These are phyloP conservation scores for Lamellibrachia luymesi DNA, from an alignment of 1,140 invertebrate species.

Conservation along the genomic window DNA sequence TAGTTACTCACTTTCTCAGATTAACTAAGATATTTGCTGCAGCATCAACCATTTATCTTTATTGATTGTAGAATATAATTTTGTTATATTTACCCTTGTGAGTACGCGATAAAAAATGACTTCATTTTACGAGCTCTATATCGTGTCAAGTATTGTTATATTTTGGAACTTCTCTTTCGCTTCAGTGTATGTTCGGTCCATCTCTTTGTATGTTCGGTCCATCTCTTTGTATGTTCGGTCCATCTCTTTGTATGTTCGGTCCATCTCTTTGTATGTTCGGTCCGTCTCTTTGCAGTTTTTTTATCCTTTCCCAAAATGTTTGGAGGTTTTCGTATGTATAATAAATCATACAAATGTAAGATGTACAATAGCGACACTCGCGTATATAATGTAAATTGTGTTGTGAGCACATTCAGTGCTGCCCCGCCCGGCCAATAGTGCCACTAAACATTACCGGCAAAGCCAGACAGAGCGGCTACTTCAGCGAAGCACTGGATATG, in stretches of 20 bases:
- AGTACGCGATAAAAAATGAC: too few species aligned
- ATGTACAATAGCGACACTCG: not conserved
- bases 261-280: not conserved
- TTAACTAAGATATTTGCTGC: too few species aligned
- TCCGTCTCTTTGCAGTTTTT: not conserved
- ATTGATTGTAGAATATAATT: too few species aligned
- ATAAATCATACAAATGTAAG: not conserved
- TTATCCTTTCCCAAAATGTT: not conserved
- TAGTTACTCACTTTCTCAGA: too few species aligned
- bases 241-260: too few species aligned
- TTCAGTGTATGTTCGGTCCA: too few species aligned
- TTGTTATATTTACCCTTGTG: too few species aligned
- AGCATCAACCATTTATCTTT: too few species aligned
- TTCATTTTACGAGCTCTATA: too few species aligned
- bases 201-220: too few species aligned
- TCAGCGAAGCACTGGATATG: not conserved
- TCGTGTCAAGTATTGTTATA: too few species aligned
- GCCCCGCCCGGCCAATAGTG: not conserved
- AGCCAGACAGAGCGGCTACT: not conserved
- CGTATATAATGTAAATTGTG: not conserved
- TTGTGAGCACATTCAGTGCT: not conserved
- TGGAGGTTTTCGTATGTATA: not conserved
- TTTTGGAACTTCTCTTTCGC: too few species aligned
- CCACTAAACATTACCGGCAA: not conserved
- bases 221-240: not conserved